Evolutionary conservation across 2,113 vertebrate genomes (phyloP), one percentile per base, ranked within the genome.

Genomic region (Atractosteus spatula): DNA sequence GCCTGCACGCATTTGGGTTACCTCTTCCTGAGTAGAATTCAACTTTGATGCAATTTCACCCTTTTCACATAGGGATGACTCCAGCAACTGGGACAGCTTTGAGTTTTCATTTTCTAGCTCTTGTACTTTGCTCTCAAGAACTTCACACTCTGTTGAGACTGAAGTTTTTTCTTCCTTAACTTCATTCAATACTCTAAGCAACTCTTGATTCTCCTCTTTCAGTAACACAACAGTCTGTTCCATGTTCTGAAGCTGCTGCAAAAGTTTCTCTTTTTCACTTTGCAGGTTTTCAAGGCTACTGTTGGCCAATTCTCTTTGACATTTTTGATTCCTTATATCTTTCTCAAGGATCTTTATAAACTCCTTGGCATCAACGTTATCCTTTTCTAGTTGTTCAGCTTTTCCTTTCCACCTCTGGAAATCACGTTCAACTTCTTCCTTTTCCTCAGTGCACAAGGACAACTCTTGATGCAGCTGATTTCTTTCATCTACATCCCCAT

Each of bases 1-100:
- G 61, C 94, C 94, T 0, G 47, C 78, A 42, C 87, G 88, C 90
- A 97, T 86, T 81, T 95, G 90, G 51, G 74, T 77, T 63, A 93
- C 86, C 75, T 97, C 95, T 12, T 93, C 90, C 67, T 95, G 92
- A 2, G 94, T 94, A n/a, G 92, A 90, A 42, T 85, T 89, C 45
- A 98, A 87, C 7, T 93, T 88, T 68, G 80, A 81, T 0, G 89
- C 92, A 41, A 97, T 90, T 81, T 96, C 93, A 51, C 88, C 83
- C 72, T 95, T 98, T 83, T 98, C 94, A 3, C 83, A 62, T 8
- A 94, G 82, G 0, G 94, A 93, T 0, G 77, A 77, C 84, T 96
- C 92, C 67, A 98, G 83, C 55, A 89, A 91, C 74, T 87, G 91
- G 3, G 88, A 88, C 12, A 93, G 76, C 0, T 80, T 83, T 54